Evolutionary conservation across 1,140 invertebrate genomes (phyloP).

Genomic region (Pachyrhynchus sulphureomaculatus): DNA sequence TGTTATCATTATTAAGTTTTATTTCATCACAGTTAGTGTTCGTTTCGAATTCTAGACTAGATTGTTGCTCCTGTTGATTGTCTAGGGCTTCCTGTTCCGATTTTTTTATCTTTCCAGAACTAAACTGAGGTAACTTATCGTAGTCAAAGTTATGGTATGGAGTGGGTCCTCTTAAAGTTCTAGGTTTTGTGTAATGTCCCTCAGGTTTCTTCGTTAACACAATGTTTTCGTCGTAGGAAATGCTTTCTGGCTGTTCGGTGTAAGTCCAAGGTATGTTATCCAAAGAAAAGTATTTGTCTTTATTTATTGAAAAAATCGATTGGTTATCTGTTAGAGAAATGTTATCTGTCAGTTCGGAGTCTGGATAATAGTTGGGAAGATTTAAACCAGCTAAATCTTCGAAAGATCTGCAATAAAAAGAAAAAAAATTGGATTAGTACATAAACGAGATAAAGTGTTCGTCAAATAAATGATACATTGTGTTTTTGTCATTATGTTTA

Average conservation of each 20-base stretch:
- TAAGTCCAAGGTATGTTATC: slow-evolving; percentile 32
- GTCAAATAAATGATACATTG: no score
- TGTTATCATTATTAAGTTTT: slow-evolving; percentile 42
- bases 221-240: slow-evolving; percentile 49
- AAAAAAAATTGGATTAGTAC: no score
- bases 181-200: slow-evolving; percentile 35
- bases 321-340: slow-evolving; percentile 51
- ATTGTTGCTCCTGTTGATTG: slow-evolving; percentile 19
- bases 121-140: slow-evolving; percentile 14
- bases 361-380: slow-evolving; percentile 51
- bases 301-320: slow-evolving; percentile 31
- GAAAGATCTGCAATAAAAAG: slow-evolving; percentile 25
- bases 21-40: slow-evolving; percentile 47
- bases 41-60: slow-evolving; percentile 39
- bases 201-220: slow-evolving; percentile 42
- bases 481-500: no score
- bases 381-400: slow-evolving; percentile 43
- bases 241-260: slow-evolving; percentile 35
- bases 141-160: slow-evolving; percentile 35
- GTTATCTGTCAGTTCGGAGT: slow-evolving; percentile 51
- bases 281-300: slow-evolving; percentile 32
- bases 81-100: slow-evolving; percentile 6
- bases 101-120: slow-evolving; percentile 7
- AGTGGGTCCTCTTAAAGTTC: slow-evolving; percentile 45
- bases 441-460: no score